Evolutionary conservation across 2,888 invertebrate genomes (phyloP), one percentile per base, ranked within the genome.

Genomic region (Holacanthella duospinosa): DNA sequence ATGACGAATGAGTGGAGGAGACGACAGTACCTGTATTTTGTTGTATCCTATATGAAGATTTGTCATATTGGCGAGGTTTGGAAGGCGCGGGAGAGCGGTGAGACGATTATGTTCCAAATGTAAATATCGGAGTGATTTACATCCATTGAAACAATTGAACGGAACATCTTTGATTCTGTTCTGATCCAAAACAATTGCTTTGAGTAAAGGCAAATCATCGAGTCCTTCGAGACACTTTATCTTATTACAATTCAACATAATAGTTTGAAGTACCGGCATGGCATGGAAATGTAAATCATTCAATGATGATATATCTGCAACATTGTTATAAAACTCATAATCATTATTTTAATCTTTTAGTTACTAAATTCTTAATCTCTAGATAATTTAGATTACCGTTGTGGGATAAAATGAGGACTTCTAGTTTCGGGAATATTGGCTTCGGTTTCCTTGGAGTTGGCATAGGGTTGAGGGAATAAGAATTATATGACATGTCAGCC

Each of bases 51-150:
- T 55, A 54, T 69, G 67, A 16, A 72, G 44, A 2, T 65, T 59
- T 9, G 64, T 65, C 12, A 72, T 60, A 55, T 67, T 69, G n/a
- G 64, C 65, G 4, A 72, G 56, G 61, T 72, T 68, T 2, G 72
- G 70, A 2, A 72, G 64, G 36, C 72, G 44, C 0, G 72, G 72
- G 21, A 72, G 59, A 44, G 61, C 59, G 19, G 70, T 61, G 29
- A 72, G 66, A 48, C 63, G 43, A 54, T 72, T 72, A 55, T 72
- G 72, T 43, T 72, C 70, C 57, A 72, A 60, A 61, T 72, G 72
- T 43, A 72, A 63, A 55, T 69, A 68, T 53, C 62, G 65, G 19
- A 72, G 58, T 16, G 69, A 67, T 56, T 70, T 69, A 29, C 70
- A 72, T 2, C 70, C 70, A 12, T 53, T 57, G 26, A 70, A 63